phyloP scores from a whole-genome alignment of 2,797 vertebrate species.

The Crocodylus rhombifer region DNA sequence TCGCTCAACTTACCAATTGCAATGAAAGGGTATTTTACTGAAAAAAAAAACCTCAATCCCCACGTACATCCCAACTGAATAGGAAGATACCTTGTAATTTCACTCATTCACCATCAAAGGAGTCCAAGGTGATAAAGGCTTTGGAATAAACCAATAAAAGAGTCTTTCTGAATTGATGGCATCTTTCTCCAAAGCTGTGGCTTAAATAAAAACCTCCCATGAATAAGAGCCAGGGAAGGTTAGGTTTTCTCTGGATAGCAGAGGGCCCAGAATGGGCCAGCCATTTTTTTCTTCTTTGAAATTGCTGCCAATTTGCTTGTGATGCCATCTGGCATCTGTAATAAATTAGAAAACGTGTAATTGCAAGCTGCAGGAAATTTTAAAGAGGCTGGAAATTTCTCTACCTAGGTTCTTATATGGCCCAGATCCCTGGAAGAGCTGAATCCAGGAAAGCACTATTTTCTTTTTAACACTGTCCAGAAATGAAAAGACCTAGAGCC shows the following conservation, averaged over 20 bases:
- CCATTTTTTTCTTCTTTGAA: conserved; percentile 70
- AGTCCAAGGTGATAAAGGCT: background rate
- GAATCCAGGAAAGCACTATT: conserved; percentile 56
- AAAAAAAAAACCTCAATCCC: background rate
- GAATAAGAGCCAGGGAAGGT: conserved; percentile 42
- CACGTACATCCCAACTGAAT: background rate
- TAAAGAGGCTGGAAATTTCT: conserved; percentile 67
- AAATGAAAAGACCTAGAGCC: conserved; percentile 36
- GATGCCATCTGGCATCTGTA: conserved; percentile 70
- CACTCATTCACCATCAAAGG: background rate
- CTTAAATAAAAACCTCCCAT: conserved; percentile 19
- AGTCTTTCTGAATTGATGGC: background rate
- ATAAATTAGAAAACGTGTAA: conserved; percentile 72
- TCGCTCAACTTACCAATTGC: background rate
- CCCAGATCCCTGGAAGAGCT: conserved; percentile 57
- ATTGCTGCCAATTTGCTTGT: conserved; percentile 58
- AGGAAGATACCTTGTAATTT: conserved; percentile 6
- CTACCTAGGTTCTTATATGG: conserved; percentile 59
- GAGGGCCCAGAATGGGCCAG: conserved; percentile 40
- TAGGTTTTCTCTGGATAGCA: conserved; percentile 20
- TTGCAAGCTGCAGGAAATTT: conserved; percentile 73
- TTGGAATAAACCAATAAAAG: background rate
- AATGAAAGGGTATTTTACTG: background rate
- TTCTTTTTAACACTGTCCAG: conserved; percentile 13
- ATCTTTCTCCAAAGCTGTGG: background rate